Percentiles rank a stretch among this genome's conserved stretches.
These are phyloP conservation scores for Ibidorhyncha struthersii DNA, from an alignment of 2,113 vertebrate genomes.

Conservation along the genomic window DNA sequence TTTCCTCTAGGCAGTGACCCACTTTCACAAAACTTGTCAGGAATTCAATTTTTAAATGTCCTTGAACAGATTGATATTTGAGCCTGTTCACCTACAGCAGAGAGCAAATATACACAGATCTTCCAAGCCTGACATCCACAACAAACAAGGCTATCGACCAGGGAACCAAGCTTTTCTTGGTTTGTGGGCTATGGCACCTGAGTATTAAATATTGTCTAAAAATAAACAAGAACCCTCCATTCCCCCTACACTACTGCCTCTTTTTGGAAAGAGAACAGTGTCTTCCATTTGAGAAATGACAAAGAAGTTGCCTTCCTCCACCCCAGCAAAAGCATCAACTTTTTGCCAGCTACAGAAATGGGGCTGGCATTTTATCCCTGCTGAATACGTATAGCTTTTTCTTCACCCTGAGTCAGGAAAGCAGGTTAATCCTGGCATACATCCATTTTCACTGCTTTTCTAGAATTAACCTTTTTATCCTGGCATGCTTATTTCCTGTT, in stretches of 20 bases:
- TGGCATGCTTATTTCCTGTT: not conserved
- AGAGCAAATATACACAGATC: not conserved
- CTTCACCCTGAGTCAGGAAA: not conserved
- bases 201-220: not conserved
- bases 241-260: too few species aligned
- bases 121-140: not conserved
- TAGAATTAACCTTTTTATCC: not conserved
- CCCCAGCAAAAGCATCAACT: not conserved
- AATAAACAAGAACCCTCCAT: not conserved
- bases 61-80: not conserved
- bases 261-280: not conserved
- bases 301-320: not conserved
- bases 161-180: not conserved
- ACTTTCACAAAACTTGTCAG: not conserved
- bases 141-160: not conserved
- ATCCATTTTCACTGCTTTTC: not conserved
- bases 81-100: constrained; percentile 16
- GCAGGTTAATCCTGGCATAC: not conserved
- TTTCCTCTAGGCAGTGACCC: not conserved
- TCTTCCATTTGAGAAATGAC: not conserved
- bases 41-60: constrained; percentile 2
- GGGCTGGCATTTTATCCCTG: not conserved
- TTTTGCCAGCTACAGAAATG: not conserved
- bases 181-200: not conserved
- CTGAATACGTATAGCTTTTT: not conserved